Evolutionary conservation across 1,140 invertebrate species (phyloP).

Genomic region (Metopolophium dirhodum): DNA sequence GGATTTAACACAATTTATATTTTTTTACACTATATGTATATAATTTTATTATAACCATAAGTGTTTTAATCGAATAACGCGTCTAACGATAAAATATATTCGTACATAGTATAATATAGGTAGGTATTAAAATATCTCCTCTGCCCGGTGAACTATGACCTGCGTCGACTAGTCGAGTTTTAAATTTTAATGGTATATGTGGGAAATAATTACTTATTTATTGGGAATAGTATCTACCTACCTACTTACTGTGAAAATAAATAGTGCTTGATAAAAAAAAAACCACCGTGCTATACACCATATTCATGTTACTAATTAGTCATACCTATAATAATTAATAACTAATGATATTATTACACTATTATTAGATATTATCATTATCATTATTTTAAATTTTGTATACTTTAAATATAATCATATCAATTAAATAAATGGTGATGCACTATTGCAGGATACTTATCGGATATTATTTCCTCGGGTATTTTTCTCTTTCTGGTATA

Average conservation of each 20-base stretch:
- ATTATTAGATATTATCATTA: too few species aligned
- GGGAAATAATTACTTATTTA: background rate
- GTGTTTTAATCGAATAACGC: background rate
- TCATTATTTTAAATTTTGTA: too few species aligned
- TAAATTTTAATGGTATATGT: background rate
- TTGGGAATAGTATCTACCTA: too few species aligned
- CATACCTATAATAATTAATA: too few species aligned
- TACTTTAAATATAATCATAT: too few species aligned
- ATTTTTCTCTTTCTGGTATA: too few species aligned
- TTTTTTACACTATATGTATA: background rate
- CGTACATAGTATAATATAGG: background rate
- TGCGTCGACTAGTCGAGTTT: background rate
- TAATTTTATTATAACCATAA: background rate
- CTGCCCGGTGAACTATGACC: background rate
- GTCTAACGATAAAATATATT: background rate
- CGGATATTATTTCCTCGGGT: too few species aligned
- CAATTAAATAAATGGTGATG: too few species aligned
- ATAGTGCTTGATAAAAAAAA: background rate
- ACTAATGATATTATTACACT: too few species aligned
- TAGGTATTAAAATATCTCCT: background rate
- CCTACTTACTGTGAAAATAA: background rate
- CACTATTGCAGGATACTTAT: too few species aligned
- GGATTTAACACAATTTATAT: background rate
- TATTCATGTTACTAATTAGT: too few species aligned
- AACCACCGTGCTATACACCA: too few species aligned